phyloP scores from a whole-genome alignment of 1,140 invertebrate species.

The Drosophila mauritiana region DNA sequence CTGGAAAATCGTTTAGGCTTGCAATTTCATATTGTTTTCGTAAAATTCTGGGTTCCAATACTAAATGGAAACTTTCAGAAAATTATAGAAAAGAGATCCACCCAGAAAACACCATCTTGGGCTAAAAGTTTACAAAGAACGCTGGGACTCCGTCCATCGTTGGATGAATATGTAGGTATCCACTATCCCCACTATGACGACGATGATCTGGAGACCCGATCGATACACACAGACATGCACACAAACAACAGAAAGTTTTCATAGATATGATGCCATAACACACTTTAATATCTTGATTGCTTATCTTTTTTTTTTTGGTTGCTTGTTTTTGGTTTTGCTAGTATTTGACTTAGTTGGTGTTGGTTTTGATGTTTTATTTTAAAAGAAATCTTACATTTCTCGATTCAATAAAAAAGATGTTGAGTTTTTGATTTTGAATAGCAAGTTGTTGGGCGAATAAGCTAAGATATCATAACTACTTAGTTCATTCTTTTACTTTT shows the following conservation, averaged over 20 bases:
- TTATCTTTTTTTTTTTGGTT: conserved; percentile 38
- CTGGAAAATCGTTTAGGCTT: no score
- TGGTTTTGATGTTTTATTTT: conserved; percentile 76
- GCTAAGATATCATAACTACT: conserved; percentile 84
- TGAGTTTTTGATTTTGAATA: conserved; percentile 43
- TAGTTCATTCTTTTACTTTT: conserved; percentile 84
- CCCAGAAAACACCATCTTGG: neutral
- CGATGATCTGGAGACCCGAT: conserved; percentile 20
- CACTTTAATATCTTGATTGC: conserved; percentile 68
- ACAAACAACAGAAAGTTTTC: conserved; percentile 66
- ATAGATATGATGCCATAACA: conserved; percentile 74
- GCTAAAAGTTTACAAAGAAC: neutral
- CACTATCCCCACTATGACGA: neutral
- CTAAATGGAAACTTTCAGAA: no score
- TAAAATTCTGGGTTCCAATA: no score
- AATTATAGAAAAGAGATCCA: no score
- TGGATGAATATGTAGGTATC: no score
- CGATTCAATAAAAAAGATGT: conserved; percentile 69
- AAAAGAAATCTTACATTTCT: conserved; percentile 78
- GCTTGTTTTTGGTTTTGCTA: conserved; percentile 27
- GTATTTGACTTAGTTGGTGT: conserved; percentile 49
- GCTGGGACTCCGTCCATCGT: neutral
- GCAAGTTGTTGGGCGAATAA: conserved; percentile 67
- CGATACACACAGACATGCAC: conserved; percentile 49
- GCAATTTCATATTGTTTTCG: no score